Evolutionary conservation across 2,797 vertebrate species (phyloP), one percentile per base, ranked within the genome.

Genomic region (Gastrophryne carolinensis): DNA sequence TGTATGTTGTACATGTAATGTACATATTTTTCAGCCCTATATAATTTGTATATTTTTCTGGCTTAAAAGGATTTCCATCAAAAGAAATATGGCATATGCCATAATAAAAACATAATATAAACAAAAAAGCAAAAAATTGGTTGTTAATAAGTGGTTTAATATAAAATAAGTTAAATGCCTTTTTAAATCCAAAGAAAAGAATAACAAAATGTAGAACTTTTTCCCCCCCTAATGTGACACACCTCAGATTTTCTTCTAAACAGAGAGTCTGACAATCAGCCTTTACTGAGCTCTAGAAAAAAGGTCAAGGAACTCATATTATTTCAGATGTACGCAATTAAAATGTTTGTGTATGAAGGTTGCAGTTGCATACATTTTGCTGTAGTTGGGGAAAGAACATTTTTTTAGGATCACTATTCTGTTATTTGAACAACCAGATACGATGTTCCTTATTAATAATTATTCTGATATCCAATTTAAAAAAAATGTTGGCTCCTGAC

Each of bases 31-130:
- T 57, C 44, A 84, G 80, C 87, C 88, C 87, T 82, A 82, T 26
- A 86, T 91, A 89, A 89, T 91, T 90, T 92, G 90, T 92, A 92
- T 90, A 92, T 92, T 91, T 91, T 87, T 89, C 87, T 91, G 88
- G 84, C 86, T 87, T 80, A 72, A 79, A 84, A 79, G 83, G 80
- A 80, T 23, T 32, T 49, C 53, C 76, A 83, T 84, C 53, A 66
- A 83, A 81, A 81, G 79, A 79, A 57, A 79, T 86, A 88, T 85
- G 89, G 86, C 87, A 80, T 85, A 84, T 82, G 85, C 86, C 87
- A 81, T 83, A 87, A 87, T 87, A 90, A 91, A 90, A 87, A 89
- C 88, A 92, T 87, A 90, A 79, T 90, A 86, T 91, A 90, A 92
- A 87, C 91, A 90, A 91, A 92, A 91, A 69, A 91, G n/a, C n/a